These are phyloP conservation scores for Linyphia triangularis DNA, from an alignment of 2,888 invertebrate genomes.

Conservation along the genomic window DNA sequence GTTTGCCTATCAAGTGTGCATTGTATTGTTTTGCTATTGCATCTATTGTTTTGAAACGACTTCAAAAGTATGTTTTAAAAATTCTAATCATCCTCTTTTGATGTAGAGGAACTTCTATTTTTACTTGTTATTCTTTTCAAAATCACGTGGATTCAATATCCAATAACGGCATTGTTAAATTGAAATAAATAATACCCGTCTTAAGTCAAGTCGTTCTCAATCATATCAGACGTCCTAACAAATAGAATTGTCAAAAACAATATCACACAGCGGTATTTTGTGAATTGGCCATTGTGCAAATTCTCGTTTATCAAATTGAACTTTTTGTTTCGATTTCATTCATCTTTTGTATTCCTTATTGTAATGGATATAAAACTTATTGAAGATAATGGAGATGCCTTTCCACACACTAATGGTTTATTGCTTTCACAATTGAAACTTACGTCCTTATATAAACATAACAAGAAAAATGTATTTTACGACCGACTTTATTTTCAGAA, in stretches of 20 bases:
- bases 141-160: not conserved
- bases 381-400: not conserved
- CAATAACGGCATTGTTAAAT: not conserved
- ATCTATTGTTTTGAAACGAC: not conserved
- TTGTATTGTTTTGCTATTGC: not conserved
- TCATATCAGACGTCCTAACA: not conserved
- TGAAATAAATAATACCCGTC: not conserved
- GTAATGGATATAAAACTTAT: not conserved
- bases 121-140: not conserved
- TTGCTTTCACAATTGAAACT: too few species aligned
- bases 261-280: slow-evolving; percentile 10
- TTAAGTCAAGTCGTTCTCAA: not conserved
- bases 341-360: not conserved
- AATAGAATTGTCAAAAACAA: not conserved
- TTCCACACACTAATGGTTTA: too few species aligned
- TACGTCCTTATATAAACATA: too few species aligned
- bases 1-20: not conserved
- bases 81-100: not conserved
- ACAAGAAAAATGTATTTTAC: too few species aligned
- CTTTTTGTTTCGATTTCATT: not conserved
- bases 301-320: slow-evolving; percentile 44
- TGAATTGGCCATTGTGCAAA: slow-evolving; percentile 43
- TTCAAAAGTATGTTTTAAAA: not conserved
- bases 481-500: too few species aligned
- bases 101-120: not conserved